Evolutionary conservation across 1,140 invertebrate species (phyloP), one percentile per base, ranked within the genome.

Genomic region (Galleria mellonella): DNA sequence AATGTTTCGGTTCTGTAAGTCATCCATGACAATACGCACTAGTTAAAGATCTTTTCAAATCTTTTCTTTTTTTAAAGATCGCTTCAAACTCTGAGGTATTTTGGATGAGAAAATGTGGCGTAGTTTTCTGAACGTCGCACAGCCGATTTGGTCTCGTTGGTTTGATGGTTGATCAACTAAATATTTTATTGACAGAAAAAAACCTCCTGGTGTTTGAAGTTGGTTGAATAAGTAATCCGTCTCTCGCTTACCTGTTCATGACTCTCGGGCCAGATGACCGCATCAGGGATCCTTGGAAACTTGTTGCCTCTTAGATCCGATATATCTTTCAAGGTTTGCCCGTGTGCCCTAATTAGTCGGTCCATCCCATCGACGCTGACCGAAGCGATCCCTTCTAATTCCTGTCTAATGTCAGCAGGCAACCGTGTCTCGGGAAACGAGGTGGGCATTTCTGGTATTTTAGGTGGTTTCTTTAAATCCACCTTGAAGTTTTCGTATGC

Each of bases 261-360:
- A 62, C 84, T 90, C 13, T 89, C 90, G 23, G 97, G 97, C 97
- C 97, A 99, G 0, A 97, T 86, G 0, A 99, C 94, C 5, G 98
- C 65, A 72, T 99, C 98, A 0, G 97, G 97, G 73, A 99, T 95
- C 53, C 97, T 89, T 8, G 90, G 86, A 66, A 96, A 94, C 33
- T 76, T 89, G 37, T 93, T 91, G 31, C 87, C 76, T 66, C 94
- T 89, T 28, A 99, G 71, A 5, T 89, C 85, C 59, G 93, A 93
- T 46, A 99, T 94, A 71, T 99, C 98, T 55, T 95, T 90, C 7
- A 99, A 79, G 0, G 97, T 98, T 73, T 99, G 96, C 4, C 97
- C 98, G 83, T 99, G 97, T n/a, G 95, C 92, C 37, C 97, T 88
- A 44, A 97, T 91, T 11, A 99, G 73, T 41, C 98, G 88, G 70